Base-by-base conservation (phyloP, 1,140 invertebrate species). In the Mizuhopecten yessoensis region DNA sequence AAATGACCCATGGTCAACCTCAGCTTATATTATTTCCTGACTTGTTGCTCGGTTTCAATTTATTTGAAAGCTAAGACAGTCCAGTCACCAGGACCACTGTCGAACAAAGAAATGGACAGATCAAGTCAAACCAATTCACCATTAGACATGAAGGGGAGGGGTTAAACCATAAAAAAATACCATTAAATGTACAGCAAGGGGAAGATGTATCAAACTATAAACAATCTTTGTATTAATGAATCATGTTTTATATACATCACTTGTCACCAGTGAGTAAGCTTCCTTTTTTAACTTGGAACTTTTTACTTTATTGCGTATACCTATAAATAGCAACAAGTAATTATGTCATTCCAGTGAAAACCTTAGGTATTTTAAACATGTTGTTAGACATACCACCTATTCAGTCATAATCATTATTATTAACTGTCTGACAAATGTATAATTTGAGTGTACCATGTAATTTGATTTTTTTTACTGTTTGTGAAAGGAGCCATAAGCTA, bases 11-110 rank as follows among this genome's bases (percentile, higher is more conserved):
- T n/a, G 23, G n/a, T n/a, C n/a, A 75, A 75, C 57, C 57, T 75
- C n/a, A 29, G 57, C n/a, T 75, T 2, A n/a, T n/a, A n/a, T n/a
- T n/a, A 75, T 75, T 75, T 75, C 57, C 57, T 75, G 57, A 75
- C 1, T 0, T 75, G 57, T 75, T 75, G 23, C 57, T 75, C n/a
- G 57, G 57, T 75, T 75, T 75, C 29, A 75, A 75, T 29, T 75
- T 75, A 75, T 75, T 23, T 75, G 57, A 29, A 17, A 75, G 23
- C 42, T 75, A 9, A 75, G 57, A 29, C n/a, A 11, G 57, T 75
- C 7, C 29, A n/a, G n/a, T 23, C n/a, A n/a, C n/a, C n/a, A n/a
- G n/a, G n/a, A n/a, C n/a, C n/a, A n/a, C 23, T 11, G 2, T n/a
- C 29, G 9, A 75, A 75, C 57, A 75, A 75, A 29, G 29, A n/a